phyloP scores from a whole-genome alignment of 2,113 vertebrate species.

The Diadophis punctatus region DNA sequence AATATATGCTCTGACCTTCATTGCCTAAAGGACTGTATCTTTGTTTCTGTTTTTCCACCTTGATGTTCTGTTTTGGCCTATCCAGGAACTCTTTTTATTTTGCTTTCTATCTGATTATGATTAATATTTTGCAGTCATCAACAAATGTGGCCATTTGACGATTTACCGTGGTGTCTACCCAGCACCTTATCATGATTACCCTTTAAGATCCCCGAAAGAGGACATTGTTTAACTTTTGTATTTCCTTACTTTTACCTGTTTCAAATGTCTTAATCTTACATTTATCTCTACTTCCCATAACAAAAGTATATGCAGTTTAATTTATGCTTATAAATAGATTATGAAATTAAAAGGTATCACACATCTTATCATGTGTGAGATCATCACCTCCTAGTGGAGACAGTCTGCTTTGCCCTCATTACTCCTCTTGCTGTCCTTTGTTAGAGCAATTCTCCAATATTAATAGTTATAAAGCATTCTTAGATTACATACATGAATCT shows the following conservation, averaged over 20 bases:
- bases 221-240: neutral
- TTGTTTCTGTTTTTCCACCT: conserved; percentile 34
- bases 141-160: neutral
- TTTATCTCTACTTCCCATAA: neutral
- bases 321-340: neutral
- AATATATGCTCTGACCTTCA: conserved; percentile 67
- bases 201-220: neutral
- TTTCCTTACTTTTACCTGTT: neutral
- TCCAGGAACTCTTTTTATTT: neutral
- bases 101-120: neutral
- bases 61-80: conserved; percentile 10
- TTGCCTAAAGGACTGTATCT: conserved; percentile 31
- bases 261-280: neutral
- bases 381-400: conserved; percentile 5
- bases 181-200: neutral
- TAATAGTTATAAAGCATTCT: neutral
- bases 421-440: neutral
- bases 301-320: neutral
- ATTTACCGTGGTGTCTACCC: neutral
- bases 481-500: neutral
- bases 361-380: neutral
- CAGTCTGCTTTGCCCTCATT: neutral
- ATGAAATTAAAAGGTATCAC: neutral
- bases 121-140: neutral
- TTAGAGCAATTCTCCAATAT: neutral